phyloP scores from a whole-genome alignment of 2,113 vertebrate genomes.

The Condylura cristata region DNA sequence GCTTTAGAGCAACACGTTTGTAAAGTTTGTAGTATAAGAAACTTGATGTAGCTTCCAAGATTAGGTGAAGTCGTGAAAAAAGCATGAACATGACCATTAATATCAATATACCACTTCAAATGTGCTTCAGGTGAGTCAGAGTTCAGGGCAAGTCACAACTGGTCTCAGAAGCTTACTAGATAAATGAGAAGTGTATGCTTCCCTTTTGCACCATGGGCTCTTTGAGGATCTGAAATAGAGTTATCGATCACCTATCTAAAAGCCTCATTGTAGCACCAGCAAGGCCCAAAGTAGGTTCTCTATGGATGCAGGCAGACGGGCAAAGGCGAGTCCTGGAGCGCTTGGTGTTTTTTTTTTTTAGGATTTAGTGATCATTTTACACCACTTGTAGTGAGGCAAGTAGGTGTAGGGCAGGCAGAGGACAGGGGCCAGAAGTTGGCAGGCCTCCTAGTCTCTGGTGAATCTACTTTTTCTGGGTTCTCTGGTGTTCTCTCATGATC shows the following conservation, averaged over 20 bases:
- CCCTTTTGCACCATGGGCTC: neutral
- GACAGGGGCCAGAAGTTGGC: too few species aligned
- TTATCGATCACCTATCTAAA: neutral
- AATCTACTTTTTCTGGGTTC: too few species aligned
- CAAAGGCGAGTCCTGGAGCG: too few species aligned
- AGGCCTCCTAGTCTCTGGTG: too few species aligned
- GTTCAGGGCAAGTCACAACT: neutral
- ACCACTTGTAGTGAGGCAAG: too few species aligned
- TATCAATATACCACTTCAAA: neutral
- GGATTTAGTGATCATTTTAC: too few species aligned
- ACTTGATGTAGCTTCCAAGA: neutral
- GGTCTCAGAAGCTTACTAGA: neutral
- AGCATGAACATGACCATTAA: neutral
- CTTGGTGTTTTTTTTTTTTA: too few species aligned
- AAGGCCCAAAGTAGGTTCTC: too few species aligned
- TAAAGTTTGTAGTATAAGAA: neutral
- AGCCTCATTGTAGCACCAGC: too few species aligned
- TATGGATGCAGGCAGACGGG: too few species aligned
- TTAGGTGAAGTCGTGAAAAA: neutral
- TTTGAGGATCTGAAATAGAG: neutral
- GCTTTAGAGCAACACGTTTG: neutral
- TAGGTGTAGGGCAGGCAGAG: too few species aligned
- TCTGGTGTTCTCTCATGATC: neutral
- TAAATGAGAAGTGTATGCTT: neutral
- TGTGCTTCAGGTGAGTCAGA: neutral